Evolutionary conservation across 2,113 vertebrate species (phyloP).

Genomic region (Turnix velox): DNA sequence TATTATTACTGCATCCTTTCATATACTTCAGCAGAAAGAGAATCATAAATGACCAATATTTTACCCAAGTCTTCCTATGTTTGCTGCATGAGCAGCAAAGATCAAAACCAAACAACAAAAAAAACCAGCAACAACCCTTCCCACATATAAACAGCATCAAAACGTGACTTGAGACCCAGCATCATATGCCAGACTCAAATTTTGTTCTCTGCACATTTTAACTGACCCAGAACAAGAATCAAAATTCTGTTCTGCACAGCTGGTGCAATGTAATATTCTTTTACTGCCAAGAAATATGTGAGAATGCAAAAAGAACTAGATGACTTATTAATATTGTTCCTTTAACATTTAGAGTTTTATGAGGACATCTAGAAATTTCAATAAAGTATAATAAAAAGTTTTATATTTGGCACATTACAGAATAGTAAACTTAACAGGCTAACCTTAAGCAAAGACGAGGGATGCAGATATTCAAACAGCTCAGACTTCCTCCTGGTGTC

Average conservation of each 20-base stretch:
- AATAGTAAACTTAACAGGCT: neutral
- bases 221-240: conserved; percentile 61
- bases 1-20: neutral
- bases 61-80: neutral
- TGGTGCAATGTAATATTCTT: conserved; percentile 56
- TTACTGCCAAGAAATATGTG: conserved; percentile 61
- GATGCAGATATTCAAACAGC: neutral
- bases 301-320: conserved; percentile 7
- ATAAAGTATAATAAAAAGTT: conserved; percentile 51
- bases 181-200: neutral
- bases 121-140: neutral
- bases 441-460: conserved; percentile 19
- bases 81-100: neutral
- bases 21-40: neutral
- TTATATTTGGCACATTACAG: conserved; percentile 25
- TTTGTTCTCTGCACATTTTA: conserved; percentile 32
- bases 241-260: conserved; percentile 59
- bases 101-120: neutral
- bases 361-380: conserved; percentile 59
- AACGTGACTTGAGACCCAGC: neutral
- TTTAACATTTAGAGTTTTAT: conserved; percentile 67
- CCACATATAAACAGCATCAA: neutral
- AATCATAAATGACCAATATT: neutral
- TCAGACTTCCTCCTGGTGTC: neutral
- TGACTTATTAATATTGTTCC: conserved; percentile 71